These are phyloP conservation scores for Lissonota sp. DNA, from an alignment of 2,888 invertebrate species.

Conservation along the genomic window DNA sequence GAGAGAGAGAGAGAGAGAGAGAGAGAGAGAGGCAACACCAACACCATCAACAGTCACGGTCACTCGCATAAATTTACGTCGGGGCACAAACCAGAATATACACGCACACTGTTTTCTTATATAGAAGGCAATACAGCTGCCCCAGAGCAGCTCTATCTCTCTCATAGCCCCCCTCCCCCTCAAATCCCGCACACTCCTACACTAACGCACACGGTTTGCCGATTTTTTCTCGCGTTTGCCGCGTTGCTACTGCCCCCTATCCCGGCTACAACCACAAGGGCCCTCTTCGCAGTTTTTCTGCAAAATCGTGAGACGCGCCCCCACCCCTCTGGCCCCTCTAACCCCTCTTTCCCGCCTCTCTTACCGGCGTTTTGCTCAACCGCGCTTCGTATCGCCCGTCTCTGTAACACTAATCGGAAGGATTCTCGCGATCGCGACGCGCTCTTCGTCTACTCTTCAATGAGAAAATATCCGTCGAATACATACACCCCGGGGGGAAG, in stretches of 20 bases:
- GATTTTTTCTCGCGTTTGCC: slow-evolving; percentile 23
- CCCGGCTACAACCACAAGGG: slow-evolving; percentile 47
- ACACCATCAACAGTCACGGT: slow-evolving; percentile 62
- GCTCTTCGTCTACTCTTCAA: slow-evolving; percentile 8
- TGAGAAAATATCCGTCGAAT: neutral
- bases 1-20: neutral
- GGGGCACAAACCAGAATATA: slow-evolving; percentile 57
- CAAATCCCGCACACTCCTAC: slow-evolving; percentile 55
- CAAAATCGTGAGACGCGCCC: slow-evolving; percentile 66
- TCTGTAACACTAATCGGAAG: slow-evolving; percentile 42
- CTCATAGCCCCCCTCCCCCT: slow-evolving; percentile 50
- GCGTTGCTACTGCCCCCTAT: slow-evolving; percentile 5
- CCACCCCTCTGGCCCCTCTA: no score
- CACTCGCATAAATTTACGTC: slow-evolving; percentile 67
- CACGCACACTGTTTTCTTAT: slow-evolving; percentile 33
- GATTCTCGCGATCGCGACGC: slow-evolving; percentile 32
- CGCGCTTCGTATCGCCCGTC: slow-evolving; percentile 22
- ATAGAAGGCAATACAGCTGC: slow-evolving; percentile 55
- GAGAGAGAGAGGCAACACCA: neutral
- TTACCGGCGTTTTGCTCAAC: slow-evolving; percentile 27
- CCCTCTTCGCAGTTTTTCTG: slow-evolving; percentile 49
- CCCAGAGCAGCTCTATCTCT: slow-evolving; percentile 40
- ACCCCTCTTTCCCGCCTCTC: slow-evolving; percentile 15
- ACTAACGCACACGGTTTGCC: slow-evolving; percentile 42
- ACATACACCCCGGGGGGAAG: neutral